A percentile compares a stretch with the other conserved stretches of the same genome.
phyloP scores from a whole-genome alignment of 1,140 invertebrate species.

The Bombyx mandarina region DNA sequence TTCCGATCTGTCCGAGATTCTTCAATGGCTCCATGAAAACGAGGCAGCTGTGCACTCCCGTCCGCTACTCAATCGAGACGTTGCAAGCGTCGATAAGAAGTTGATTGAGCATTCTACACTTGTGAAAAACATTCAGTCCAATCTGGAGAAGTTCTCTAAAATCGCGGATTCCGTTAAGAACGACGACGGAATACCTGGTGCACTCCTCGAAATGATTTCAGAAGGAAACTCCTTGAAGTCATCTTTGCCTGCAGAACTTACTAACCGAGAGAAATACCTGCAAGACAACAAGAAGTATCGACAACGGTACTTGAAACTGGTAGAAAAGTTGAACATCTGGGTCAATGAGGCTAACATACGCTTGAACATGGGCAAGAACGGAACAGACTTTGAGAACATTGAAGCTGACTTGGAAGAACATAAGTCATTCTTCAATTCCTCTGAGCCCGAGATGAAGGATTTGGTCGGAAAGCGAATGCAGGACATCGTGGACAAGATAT shows the following conservation, averaged over 20 bases:
- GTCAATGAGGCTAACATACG: slow-evolving; percentile 86
- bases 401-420: slow-evolving; percentile 87
- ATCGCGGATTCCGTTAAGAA: slow-evolving; percentile 79
- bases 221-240: slow-evolving; percentile 83
- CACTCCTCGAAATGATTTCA: slow-evolving; percentile 85
- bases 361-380: slow-evolving; percentile 83
- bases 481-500: slow-evolving; percentile 87
- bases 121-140: slow-evolving; percentile 78
- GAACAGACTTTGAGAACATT: slow-evolving; percentile 90
- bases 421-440: slow-evolving; percentile 84
- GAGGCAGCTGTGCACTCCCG: slow-evolving; percentile 86
- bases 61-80: slow-evolving; percentile 83
- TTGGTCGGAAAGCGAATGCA: slow-evolving; percentile 86
- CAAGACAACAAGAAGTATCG: slow-evolving; percentile 85
- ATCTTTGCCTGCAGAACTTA: slow-evolving; percentile 83
- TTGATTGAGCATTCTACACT: slow-evolving; percentile 83
- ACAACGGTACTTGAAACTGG: slow-evolving; percentile 78
- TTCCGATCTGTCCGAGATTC: slow-evolving; percentile 83
- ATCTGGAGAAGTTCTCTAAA: slow-evolving; percentile 79
- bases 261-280: slow-evolving; percentile 84
- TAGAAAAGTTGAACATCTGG: slow-evolving; percentile 88
- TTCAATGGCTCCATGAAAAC: slow-evolving; percentile 88
- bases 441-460: slow-evolving; percentile 82
- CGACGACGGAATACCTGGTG: slow-evolving; percentile 83
- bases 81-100: slow-evolving; percentile 85